Base-by-base conservation (phyloP, 1,140 invertebrate species). In the Meloidogyne exigua region DNA sequence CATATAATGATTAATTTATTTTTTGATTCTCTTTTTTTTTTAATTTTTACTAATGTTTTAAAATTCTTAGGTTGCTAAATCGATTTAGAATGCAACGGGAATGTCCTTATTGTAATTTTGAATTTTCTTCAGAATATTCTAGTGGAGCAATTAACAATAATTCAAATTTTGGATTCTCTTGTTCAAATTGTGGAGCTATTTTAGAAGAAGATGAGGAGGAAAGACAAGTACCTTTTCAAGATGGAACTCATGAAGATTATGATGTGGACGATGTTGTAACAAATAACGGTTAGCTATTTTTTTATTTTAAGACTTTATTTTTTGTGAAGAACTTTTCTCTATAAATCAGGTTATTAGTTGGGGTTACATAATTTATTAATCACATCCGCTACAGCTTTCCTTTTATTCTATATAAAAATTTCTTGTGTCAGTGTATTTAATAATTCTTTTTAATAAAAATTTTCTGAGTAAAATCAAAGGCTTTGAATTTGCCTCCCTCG, bases 111-210 rank as follows among this genome's bases (percentile, higher is more conserved):
- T 57, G 49, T 9, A 57, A 57, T n/a, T 57, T n/a, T 57, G 18
- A n/a, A 57, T 57, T 57, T 57, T 57, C 49, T n/a, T 57, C 49
- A 57, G 21, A 57, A 57, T 57, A n/a, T 57, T 57, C 49, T 57
- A n/a, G 44, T 7, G 44, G 15, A 49, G 18, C 11, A 3, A 9
- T 49, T 49, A n/a, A 1, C 0, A 49, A n/a, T 57, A 57, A 57
- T 57, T 57, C 49, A 5, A n/a, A 57, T n/a, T 57, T 57, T 57
- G 49, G 49, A 0, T 57, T 57, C 7, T 57, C 49, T n/a, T 57
- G 49, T n/a, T n/a, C 49, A 21, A 57, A 57, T n/a, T 57, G 49
- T 57, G 49, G 49, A n/a, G 49, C 49, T 57, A 57, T 57, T 57
- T 21, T 57, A 12, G 49, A 57, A 57, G 49, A 57, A 57, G 49